Conservation (phyloP, 1,140 invertebrate genomes). For the Epicauta chinensis region DNA sequence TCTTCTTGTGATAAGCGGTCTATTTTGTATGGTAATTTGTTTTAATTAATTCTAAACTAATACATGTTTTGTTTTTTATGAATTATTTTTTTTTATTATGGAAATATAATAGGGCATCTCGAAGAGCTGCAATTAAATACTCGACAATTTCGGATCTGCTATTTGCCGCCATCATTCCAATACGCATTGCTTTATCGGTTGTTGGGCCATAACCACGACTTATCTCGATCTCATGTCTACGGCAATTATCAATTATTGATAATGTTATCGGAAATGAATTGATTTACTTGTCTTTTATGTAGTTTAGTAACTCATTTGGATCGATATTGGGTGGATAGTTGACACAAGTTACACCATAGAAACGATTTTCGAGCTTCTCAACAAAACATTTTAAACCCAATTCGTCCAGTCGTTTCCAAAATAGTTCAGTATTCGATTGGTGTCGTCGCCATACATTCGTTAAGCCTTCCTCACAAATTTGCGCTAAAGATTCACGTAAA, state of each 20-base stretch:
- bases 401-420: constrained; percentile 5
- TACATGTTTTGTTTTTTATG: neutral
- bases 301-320: neutral
- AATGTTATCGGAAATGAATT: neutral
- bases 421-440: neutral
- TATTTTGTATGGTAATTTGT: neutral
- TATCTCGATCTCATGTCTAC: constrained; percentile 8
- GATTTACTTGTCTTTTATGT: neutral
- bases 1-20: neutral
- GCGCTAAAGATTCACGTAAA: constrained; percentile 7
- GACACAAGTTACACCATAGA: constrained; percentile 6
- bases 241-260: constrained; percentile 2
- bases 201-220: constrained; percentile 2
- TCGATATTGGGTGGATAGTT: neutral
- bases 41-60: neutral
- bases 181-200: neutral
- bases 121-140: neutral
- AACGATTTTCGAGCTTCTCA: constrained; percentile 9
- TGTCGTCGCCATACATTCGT: constrained; percentile 7
- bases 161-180: constrained; percentile 8
- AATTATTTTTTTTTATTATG: neutral
- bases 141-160: constrained; percentile 4
- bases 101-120: neutral
- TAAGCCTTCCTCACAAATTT: constrained; percentile 14
- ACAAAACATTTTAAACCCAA: constrained; percentile 5